phyloP scores from a whole-genome alignment of 2,888 invertebrate genomes.

The Chouioia cunea region DNA sequence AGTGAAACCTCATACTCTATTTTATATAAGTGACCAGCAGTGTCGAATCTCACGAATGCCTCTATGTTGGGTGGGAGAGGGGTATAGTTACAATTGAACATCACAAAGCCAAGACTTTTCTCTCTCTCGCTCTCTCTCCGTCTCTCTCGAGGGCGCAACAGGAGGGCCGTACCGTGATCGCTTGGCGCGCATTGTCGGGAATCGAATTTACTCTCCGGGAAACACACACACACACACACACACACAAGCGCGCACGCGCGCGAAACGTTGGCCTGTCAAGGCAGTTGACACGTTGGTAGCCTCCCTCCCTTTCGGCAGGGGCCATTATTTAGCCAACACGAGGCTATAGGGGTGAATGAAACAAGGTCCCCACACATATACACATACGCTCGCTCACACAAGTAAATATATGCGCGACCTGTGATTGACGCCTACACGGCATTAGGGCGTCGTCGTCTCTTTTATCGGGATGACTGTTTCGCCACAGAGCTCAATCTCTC shows the following conservation, averaged over 20 bases:
- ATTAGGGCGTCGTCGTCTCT: no score
- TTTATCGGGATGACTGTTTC: no score
- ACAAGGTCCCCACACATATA: not conserved
- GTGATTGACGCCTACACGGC: constrained; percentile 68
- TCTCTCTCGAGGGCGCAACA: not conserved
- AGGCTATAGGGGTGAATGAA: not conserved
- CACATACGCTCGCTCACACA: not conserved
- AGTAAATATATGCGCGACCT: constrained; percentile 67
- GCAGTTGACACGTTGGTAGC: constrained; percentile 65
- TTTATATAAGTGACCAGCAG: no score
- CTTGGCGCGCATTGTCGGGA: not conserved
- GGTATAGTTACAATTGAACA: no score
- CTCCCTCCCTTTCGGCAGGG: constrained; percentile 58
- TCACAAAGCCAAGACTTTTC: constrained; percentile 49
- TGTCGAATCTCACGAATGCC: no score
- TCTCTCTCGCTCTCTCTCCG: constrained; percentile 30
- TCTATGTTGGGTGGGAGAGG: no score
- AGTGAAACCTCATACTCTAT: no score
- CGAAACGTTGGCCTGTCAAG: constrained; percentile 57
- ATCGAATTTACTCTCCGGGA: constrained; percentile 6
- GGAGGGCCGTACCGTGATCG: constrained; percentile 2
- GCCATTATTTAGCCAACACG: constrained; percentile 68
- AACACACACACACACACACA: not conserved
- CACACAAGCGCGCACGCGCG: no score
- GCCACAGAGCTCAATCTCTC: no score